Conservation (phyloP, 2,888 invertebrate species). For the Eucera pruinosa region DNA sequence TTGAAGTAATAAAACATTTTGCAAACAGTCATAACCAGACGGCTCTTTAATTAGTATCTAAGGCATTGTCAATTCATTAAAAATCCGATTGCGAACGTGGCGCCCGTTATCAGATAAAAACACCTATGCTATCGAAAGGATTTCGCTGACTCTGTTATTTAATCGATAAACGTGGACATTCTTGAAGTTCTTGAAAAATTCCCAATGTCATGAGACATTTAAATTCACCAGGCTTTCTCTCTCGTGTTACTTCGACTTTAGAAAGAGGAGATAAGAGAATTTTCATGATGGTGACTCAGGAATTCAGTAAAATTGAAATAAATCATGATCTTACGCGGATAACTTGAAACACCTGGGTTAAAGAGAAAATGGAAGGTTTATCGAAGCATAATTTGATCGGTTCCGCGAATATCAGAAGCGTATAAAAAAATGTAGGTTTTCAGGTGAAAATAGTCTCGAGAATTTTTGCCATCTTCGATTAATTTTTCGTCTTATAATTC, state of each 20-base stretch:
- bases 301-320: not conserved
- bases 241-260: too few relatives aligned
- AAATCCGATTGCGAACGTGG: constrained; percentile 1
- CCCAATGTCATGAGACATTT: constrained; percentile 24
- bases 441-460: too few relatives aligned
- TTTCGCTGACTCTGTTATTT: not conserved
- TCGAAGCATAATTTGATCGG: not conserved
- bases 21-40: not conserved
- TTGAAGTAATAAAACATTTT: not conserved
- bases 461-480: too few relatives aligned
- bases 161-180: constrained; percentile 15
- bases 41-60: constrained; percentile 28
- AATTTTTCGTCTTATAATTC: too few relatives aligned
- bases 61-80: constrained; percentile 14
- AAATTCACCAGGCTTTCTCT: constrained; percentile 1
- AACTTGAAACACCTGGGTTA: not conserved
- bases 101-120: constrained; percentile 45
- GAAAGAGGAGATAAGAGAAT: not conserved
- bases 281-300: not conserved
- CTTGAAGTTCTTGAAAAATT: not conserved
- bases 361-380: not conserved
- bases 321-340: not conserved
- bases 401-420: too few relatives aligned
- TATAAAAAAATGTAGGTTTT: too few relatives aligned
- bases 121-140: constrained; percentile 7